Base-by-base conservation (phyloP, 2,113 vertebrate genomes). In the Gopherus evgoodei region DNA sequence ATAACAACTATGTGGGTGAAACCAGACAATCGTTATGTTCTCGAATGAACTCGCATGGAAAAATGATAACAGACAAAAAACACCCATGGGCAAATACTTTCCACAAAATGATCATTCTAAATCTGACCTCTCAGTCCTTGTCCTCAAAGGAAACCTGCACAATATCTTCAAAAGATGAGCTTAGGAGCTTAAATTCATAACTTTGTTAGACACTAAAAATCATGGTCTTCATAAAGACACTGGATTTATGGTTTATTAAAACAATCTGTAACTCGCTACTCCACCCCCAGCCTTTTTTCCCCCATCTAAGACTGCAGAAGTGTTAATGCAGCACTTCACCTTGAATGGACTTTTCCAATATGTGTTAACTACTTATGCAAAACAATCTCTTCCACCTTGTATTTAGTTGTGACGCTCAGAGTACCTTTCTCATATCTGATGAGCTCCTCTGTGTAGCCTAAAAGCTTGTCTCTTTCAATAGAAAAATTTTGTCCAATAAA, bases 201-300 rank as follows among this genome's bases (percentile, higher is more conserved):
- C 65, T 69, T 69, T 38, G 65, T 72, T 72, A 38, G 35, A 72
- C 65, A 38, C 35, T 72, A 72, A 38, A 72, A 72, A 72, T 72
- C n/a, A 72, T 10, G 8, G 65, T 21, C 9, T 38, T 72, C n/a
- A 72, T n/a, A 72, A 38, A 72, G 65, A 72, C n/a, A 5, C 65
- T 38, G 19, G 35, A 72, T 72, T 72, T 72, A 22, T 10, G 17
- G n/a, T 9, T 72, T 72, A 38, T 72, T 72, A 72, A 72, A 38
- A 72, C 19, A 38, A n/a, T 69, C 65, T 11, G 35, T 19, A 72
- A 72, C 16, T 72, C n/a, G 10, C 9, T 22, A 22, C 21, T 19
- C 17, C 5, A 1, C 8, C 9, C 19, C n/a, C 4, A 42, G 42
- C 2, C 4, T 1, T 5, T 22, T 38, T 72, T 38, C 38, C 14